These are phyloP conservation scores for Cricetomys ansorgei DNA, from an alignment of 2,113 vertebrate species.

Conservation along the genomic window DNA sequence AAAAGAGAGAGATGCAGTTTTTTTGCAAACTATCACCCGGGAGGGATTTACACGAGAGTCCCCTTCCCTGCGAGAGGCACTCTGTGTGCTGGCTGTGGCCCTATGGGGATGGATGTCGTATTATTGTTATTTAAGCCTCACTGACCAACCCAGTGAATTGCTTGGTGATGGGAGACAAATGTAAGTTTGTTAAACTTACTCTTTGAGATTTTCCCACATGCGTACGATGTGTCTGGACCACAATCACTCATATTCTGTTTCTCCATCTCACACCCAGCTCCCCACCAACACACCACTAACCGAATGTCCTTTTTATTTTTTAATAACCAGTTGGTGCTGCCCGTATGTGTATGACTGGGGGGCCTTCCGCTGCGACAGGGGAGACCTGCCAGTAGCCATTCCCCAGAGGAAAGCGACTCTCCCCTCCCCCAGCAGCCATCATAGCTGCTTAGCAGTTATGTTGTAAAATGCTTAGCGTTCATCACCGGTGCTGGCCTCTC, in stretches of 20 bases:
- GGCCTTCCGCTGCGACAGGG: too few relatives aligned
- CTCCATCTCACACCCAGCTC: background rate
- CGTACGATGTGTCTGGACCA: too few relatives aligned
- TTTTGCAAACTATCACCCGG: background rate
- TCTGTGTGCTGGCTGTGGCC: background rate
- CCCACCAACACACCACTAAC: too few relatives aligned
- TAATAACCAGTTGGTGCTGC: background rate
- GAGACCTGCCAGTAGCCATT: background rate
- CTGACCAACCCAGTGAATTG: background rate
- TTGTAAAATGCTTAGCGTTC: background rate
- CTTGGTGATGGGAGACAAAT: background rate
- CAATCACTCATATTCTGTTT: too few relatives aligned
- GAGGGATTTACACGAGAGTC: background rate
- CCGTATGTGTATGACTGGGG: too few relatives aligned
- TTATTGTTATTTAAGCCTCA: background rate
- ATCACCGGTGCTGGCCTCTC: background rate
- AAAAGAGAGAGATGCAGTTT: too few relatives aligned
- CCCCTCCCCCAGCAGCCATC: background rate
- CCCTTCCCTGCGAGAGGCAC: background rate
- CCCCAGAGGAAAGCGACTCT: background rate
- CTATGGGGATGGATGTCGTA: background rate
- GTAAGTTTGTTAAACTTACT: background rate
- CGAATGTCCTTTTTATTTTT: background rate
- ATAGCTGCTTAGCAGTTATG: too few relatives aligned
- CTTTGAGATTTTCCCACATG: background rate